These are phyloP conservation scores for Lates calcarifer DNA, from an alignment of 2,113 vertebrate genomes.

Conservation along the genomic window DNA sequence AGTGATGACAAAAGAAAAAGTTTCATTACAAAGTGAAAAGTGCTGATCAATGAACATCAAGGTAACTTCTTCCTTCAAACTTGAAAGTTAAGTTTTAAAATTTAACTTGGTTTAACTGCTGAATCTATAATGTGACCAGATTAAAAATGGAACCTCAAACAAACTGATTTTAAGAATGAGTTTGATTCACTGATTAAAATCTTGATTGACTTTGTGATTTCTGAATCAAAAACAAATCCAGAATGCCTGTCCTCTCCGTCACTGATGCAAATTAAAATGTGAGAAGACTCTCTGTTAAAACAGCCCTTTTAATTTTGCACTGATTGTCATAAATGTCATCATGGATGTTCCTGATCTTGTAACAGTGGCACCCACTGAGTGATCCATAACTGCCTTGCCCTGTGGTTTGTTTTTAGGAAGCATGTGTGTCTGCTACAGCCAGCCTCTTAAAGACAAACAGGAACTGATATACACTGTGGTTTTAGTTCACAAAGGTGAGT, in stretches of 20 bases:
- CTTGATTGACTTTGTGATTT: constrained; percentile 4
- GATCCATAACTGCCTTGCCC: background rate
- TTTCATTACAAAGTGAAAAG: background rate
- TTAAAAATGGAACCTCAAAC: background rate
- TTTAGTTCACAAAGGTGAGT: constrained; percentile 91
- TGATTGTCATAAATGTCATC: background rate
- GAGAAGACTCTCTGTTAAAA: background rate
- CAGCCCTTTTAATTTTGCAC: background rate
- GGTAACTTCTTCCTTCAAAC: background rate
- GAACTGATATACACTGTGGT: constrained; percentile 88
- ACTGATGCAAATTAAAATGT: background rate
- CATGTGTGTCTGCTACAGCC: constrained; percentile 91
- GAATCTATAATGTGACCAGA: background rate
- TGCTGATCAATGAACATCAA: background rate
- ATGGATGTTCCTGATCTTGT: background rate
- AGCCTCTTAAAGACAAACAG: constrained; percentile 70
- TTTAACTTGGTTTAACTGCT: background rate
- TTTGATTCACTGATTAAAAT: background rate
- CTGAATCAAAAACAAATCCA: background rate
- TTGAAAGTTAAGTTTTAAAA: too few relatives aligned
- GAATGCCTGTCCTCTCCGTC: background rate
- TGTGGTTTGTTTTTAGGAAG: constrained; percentile 84
- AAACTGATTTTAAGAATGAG: background rate
- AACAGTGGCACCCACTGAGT: background rate
- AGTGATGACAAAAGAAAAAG: background rate